Conservation (phyloP, 2,888 invertebrate genomes). For the Prosapia bicincta region DNA sequence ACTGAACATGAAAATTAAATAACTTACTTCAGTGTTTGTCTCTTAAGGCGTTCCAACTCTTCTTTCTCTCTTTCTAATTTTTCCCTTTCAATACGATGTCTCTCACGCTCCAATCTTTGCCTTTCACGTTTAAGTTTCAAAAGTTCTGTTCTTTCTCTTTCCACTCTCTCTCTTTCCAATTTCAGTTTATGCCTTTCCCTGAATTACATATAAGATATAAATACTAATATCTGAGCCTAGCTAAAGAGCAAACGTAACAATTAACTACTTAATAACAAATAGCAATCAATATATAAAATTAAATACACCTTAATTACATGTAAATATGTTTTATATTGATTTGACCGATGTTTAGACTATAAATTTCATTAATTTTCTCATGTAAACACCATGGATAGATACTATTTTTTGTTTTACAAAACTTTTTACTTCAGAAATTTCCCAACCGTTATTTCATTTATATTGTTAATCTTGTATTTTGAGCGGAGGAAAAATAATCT, state of each 20-base stretch:
- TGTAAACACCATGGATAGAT: too few species aligned
- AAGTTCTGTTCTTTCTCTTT: constrained; percentile 82
- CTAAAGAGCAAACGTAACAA: too few species aligned
- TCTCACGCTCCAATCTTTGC: constrained; percentile 62
- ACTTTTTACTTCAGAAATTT: too few species aligned
- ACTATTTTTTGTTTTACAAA: too few species aligned
- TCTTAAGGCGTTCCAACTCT: constrained; percentile 77
- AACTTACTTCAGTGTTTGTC: constrained; percentile 66
- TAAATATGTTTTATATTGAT: constrained; percentile 6
- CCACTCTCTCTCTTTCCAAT: constrained; percentile 81
- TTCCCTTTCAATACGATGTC: constrained; percentile 62
- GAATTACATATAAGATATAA: constrained; percentile 17
- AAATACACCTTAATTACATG: constrained; percentile 20
- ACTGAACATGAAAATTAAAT: too few species aligned
- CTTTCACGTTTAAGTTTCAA: constrained; percentile 80
- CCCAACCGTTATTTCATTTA: too few species aligned
- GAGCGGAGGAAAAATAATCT: too few species aligned
- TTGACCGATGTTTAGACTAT: neutral
- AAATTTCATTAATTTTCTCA: too few species aligned
- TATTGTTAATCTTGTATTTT: too few species aligned
- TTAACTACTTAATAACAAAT: too few species aligned
- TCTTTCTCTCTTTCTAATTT: constrained; percentile 70
- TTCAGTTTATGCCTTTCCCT: constrained; percentile 76
- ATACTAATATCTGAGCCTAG: constrained; percentile 30
- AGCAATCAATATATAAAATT: too few species aligned